Conservation (phyloP, 1,140 invertebrate genomes). For the Charaxes varanes region DNA sequence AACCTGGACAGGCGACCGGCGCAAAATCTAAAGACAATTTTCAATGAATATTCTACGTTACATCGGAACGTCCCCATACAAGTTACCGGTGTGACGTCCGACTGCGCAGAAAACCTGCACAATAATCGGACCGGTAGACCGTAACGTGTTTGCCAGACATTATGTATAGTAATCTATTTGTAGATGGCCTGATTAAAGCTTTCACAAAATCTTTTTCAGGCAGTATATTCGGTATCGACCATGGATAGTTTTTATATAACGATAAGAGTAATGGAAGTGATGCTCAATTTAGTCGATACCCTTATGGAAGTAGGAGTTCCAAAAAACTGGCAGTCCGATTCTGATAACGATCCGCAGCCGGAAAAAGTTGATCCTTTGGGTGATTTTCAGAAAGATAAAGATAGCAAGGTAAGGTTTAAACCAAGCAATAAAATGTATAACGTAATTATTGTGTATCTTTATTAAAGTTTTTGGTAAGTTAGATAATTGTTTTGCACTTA, state of each 20-base stretch:
- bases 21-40: no score
- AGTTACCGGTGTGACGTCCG: no score
- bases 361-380: constrained; percentile 42
- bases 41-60: no score
- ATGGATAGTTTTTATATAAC: constrained; percentile 86
- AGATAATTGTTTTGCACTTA: no score
- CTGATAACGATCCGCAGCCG: constrained; percentile 34
- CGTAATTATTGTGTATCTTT: constrained; percentile 1
- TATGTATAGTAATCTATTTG: no score
- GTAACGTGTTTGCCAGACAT: no score
- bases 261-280: constrained; percentile 90
- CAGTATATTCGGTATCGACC: constrained; percentile 88
- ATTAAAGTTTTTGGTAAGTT: no score
- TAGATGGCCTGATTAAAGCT: no score
- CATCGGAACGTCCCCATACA: no score
- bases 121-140: no score
- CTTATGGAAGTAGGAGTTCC: constrained; percentile 91
- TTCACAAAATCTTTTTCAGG: constrained; percentile 73
- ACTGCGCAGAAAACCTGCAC: no score
- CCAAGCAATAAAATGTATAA: constrained; percentile 3
- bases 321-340: constrained; percentile 74
- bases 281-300: constrained; percentile 91
- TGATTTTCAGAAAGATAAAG: constrained; percentile 56
- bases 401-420: constrained; percentile 46
- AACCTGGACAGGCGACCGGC: no score